These are phyloP conservation scores for Temnothorax curvispinosus DNA, from an alignment of 1,140 invertebrate genomes.

Conservation along the genomic window DNA sequence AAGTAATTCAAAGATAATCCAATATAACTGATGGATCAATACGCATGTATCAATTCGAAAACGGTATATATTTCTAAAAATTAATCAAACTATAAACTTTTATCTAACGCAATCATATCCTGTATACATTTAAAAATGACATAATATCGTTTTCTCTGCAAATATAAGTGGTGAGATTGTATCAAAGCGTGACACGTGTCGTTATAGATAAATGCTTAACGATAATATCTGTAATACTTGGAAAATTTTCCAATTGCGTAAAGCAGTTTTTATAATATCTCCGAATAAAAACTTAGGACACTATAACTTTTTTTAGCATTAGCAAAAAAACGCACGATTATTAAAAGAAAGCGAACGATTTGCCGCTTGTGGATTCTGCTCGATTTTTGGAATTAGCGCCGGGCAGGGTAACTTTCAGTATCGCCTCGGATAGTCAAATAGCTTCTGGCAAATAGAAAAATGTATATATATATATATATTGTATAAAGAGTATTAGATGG, in stretches of 20 bases:
- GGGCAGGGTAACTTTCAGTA: not conserved
- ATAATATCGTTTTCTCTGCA: not conserved
- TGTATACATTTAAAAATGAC: not conserved
- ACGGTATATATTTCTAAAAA: slow-evolving; percentile 15
- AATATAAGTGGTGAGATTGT: not conserved
- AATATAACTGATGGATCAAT: slow-evolving; percentile 15
- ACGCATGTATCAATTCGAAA: not conserved
- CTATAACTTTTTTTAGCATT: not conserved
- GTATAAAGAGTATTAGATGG: slow-evolving; percentile 13
- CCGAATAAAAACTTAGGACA: not conserved
- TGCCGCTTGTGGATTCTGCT: slow-evolving; percentile 1
- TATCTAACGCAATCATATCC: slow-evolving; percentile 2
- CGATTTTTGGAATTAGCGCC: slow-evolving; percentile 15
- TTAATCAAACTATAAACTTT: slow-evolving; percentile 9
- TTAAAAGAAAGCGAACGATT: not conserved
- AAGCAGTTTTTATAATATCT: not conserved
- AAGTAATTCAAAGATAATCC: slow-evolving; percentile 21
- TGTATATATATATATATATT: not conserved
- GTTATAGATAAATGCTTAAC: not conserved
- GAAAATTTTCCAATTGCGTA: not conserved
- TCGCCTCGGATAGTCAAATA: not conserved
- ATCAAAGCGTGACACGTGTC: not conserved
- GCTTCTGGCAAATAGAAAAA: slow-evolving; percentile 24
- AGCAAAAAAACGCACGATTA: not conserved
- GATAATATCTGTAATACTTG: not conserved